These are phyloP conservation scores for Epistrophe eligans DNA, from an alignment of 2,888 invertebrate species.

Conservation along the genomic window DNA sequence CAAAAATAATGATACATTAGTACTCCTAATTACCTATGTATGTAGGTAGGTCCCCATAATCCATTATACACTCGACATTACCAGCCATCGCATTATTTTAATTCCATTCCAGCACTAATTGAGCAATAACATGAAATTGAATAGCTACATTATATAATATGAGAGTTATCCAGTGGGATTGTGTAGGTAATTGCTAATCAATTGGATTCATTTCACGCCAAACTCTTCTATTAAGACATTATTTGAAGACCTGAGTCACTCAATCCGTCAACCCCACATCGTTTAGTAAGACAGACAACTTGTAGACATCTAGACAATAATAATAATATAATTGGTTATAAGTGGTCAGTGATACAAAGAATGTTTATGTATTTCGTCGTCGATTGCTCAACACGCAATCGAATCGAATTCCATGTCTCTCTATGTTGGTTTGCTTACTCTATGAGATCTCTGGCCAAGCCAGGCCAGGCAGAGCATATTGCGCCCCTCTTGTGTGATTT, in stretches of 20 bases:
- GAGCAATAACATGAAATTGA: constrained; percentile 31
- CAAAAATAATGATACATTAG: background rate
- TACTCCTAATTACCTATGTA: background rate
- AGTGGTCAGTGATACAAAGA: constrained; percentile 20
- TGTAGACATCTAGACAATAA: constrained; percentile 18
- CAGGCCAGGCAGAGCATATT: background rate
- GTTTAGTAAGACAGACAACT: constrained; percentile 4
- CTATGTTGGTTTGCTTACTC: background rate
- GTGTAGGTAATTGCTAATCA: constrained; percentile 49
- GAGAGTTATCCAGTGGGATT: background rate
- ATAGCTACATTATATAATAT: background rate
- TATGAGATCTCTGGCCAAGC: constrained; percentile 35
- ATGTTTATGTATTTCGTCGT: background rate
- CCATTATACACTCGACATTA: constrained; percentile 16
- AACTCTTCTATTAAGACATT: constrained; percentile 54
- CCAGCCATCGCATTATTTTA: constrained; percentile 11
- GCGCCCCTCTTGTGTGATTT: constrained; percentile 40
- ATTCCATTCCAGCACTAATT: constrained; percentile 24
- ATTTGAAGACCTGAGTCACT: constrained; percentile 36
- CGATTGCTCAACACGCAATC: constrained; percentile 39
- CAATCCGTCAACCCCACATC: background rate
- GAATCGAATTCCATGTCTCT: constrained; percentile 42
- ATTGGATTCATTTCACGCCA: constrained; percentile 65
- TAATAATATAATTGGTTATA: constrained; percentile 25
- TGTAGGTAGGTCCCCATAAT: no score